These are phyloP conservation scores for Barbus barbus DNA, from an alignment of 2,113 vertebrate species.

Conservation along the genomic window DNA sequence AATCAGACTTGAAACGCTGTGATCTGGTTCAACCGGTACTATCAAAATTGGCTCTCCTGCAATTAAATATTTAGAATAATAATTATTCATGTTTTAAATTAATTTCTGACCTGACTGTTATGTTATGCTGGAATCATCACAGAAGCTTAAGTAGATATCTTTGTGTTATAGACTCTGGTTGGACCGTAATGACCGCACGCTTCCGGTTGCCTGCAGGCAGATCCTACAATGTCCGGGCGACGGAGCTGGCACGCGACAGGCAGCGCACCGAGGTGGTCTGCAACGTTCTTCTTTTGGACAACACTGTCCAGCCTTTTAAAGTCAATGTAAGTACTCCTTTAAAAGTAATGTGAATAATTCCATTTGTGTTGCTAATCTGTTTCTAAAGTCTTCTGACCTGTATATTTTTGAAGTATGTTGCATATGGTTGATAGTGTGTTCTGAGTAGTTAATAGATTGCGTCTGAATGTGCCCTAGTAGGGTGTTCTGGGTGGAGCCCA, in stretches of 20 bases:
- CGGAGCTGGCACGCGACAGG: slow-evolving; percentile 98
- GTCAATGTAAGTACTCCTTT: slow-evolving; percentile 83
- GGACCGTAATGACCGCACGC: slow-evolving; percentile 99
- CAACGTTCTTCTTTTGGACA: slow-evolving; percentile 95
- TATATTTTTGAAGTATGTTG: too few relatives aligned
- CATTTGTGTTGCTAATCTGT: not conserved
- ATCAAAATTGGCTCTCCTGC: not conserved
- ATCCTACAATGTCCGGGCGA: slow-evolving; percentile 99
- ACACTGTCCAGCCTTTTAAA: slow-evolving; percentile 93
- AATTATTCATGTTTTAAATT: not conserved
- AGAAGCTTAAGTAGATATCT: not conserved
- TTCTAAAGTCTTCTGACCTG: too few relatives aligned
- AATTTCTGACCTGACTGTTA: not conserved
- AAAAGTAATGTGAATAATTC: slow-evolving; percentile 61
- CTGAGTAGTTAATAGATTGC: not conserved
- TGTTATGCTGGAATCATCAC: not conserved
- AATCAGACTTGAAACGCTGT: not conserved
- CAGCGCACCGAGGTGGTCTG: slow-evolving; percentile 98
- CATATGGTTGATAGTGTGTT: not conserved
- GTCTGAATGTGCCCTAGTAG: not conserved
- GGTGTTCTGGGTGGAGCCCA: not conserved
- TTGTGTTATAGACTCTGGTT: slow-evolving; percentile 82
- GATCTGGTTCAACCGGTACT: not conserved
- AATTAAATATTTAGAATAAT: not conserved
- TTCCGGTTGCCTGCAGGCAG: slow-evolving; percentile 99